Conservation (phyloP, 2,113 vertebrate genomes). For the Pandion haliaetus region DNA sequence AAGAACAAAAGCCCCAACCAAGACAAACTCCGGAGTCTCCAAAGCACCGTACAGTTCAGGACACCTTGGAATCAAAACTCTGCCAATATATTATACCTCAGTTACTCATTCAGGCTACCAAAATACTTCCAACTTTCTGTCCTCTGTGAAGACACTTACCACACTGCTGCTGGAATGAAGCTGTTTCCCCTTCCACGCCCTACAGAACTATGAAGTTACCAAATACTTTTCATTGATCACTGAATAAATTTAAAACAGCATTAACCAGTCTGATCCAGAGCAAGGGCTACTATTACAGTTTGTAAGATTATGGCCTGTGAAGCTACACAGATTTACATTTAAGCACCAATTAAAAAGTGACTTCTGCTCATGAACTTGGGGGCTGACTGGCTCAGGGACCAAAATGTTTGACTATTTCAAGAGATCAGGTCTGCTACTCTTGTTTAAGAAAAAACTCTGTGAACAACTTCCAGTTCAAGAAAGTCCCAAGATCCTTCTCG, state of each 20-base stretch:
- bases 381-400: neutral
- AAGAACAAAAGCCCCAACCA: neutral
- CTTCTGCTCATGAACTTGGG: neutral
- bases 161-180: neutral
- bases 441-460: too few relatives aligned
- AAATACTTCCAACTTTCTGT: neutral
- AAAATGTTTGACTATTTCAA: neutral
- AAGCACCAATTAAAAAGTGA: neutral
- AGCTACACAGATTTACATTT: neutral
- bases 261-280: neutral
- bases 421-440: neutral
- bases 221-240: neutral
- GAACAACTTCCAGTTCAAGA: neutral
- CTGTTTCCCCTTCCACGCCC: neutral
- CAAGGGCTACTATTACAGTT: neutral
- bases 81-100: neutral
- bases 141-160: neutral
- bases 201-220: neutral
- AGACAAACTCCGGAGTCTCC: neutral
- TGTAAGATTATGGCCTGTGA: neutral
- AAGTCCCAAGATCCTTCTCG: neutral
- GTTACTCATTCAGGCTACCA: neutral
- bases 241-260: neutral
- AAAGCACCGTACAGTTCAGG: neutral
- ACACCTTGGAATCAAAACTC: neutral